Conservation (phyloP, 2,113 vertebrate species). For the Erinaceus europaeus region DNA sequence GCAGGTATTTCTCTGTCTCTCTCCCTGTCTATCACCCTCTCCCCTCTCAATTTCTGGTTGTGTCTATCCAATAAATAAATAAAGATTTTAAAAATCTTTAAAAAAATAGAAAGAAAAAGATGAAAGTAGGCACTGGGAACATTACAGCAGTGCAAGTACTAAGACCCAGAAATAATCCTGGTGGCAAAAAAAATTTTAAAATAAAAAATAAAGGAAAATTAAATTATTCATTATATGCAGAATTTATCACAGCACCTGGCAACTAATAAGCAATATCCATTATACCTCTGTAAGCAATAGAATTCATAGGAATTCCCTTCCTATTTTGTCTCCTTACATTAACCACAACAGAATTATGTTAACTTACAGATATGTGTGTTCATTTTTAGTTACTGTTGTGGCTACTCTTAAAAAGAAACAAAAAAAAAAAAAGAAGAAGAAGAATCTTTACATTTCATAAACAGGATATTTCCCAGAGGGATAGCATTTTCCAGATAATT, state of each 20-base stretch:
- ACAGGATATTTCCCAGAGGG: not conserved
- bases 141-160: no score
- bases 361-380: not conserved
- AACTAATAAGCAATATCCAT: not conserved
- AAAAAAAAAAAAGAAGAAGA: no score
- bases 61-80: no score
- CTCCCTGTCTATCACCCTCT: no score
- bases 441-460: constrained; percentile 1
- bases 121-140: no score
- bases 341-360: not conserved
- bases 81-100: no score
- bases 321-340: not conserved
- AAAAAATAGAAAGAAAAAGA: no score
- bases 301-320: not conserved
- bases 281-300: not conserved
- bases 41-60: no score
- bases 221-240: not conserved
- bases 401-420: not conserved
- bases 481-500: not conserved
- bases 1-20: no score
- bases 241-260: not conserved
- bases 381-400: not conserved
- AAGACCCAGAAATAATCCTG: no score
- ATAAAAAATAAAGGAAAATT: no score
- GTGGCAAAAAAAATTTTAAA: no score